A percentile compares a stretch with the other conserved stretches of the same genome.
Evolutionary conservation across 2,888 invertebrate genomes (phyloP).

Genomic region (Lamproptera curius): DNA sequence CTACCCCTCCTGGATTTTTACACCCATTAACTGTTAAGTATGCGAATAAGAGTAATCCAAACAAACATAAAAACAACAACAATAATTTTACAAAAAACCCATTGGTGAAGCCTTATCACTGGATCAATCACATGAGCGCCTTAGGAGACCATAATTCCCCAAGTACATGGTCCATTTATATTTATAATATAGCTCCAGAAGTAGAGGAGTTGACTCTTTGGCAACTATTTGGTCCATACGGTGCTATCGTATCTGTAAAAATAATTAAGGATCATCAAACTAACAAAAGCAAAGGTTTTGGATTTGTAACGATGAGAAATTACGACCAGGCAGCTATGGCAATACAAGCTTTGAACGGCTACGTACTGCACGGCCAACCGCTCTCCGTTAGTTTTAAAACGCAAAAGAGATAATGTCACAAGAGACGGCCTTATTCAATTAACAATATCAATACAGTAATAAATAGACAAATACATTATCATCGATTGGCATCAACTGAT

Average conservation of each 20-base stretch:
- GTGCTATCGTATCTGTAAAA: constrained; percentile 77
- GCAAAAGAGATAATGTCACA: constrained; percentile 76
- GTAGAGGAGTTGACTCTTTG: constrained; percentile 74
- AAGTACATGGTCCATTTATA: constrained; percentile 75
- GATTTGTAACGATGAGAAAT: constrained; percentile 76
- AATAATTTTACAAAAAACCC: constrained; percentile 69
- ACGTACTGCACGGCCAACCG: constrained; percentile 68
- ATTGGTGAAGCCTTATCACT: constrained; percentile 69
- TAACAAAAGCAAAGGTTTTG: constrained; percentile 76
- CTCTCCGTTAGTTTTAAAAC: constrained; percentile 76
- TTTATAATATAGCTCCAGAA: constrained; percentile 74
- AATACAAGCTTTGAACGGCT: constrained; percentile 73
- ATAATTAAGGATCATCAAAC: constrained; percentile 76
- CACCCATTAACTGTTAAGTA: constrained; percentile 77
- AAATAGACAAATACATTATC: constrained; percentile 62
- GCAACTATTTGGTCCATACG: constrained; percentile 76
- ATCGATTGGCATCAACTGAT: constrained; percentile 63
- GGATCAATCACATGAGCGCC: constrained; percentile 73
- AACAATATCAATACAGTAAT: constrained; percentile 75
- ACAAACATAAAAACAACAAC: constrained; percentile 73
- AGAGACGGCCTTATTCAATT: constrained; percentile 55
- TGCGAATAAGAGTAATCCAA: constrained; percentile 76
- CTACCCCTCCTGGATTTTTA: constrained; percentile 73
- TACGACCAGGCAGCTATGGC: constrained; percentile 77
- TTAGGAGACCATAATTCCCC: constrained; percentile 71